Base-by-base conservation (phyloP, 2,888 invertebrate species). In the Gerosis bhagava region DNA sequence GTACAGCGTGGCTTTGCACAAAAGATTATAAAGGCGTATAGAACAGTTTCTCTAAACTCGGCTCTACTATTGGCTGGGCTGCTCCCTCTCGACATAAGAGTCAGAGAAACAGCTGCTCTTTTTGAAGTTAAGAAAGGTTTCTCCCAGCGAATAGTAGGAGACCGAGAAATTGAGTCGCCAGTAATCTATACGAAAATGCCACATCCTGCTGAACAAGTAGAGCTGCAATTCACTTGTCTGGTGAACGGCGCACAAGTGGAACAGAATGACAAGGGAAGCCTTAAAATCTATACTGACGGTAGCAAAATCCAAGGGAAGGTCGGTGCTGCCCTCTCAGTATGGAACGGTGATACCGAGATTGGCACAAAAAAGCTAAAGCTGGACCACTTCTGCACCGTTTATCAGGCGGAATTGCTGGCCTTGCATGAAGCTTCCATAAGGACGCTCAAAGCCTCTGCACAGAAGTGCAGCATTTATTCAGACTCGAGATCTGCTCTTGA, bases 271-370 rank as follows among this genome's bases (percentile, higher is more conserved):
- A n/a, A n/a, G n/a, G n/a, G n/a, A n/a, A n/a, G n/a, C n/a, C n/a
- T n/a, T 7, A 5, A 13, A 6, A 35, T 54, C 6, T 57, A 46
- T 7, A 57, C 53, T 0, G 54, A 57, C 26, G 53, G 54, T 7
- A 53, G 54, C 25, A 54, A 57, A 34, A 49, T 50, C 2, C 49
- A 43, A 1, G 47, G 51, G 49, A 21, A 46, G 13, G 28, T 28
- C 13, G n/a, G n/a, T n/a, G n/a, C n/a, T n/a, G n/a, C n/a, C n/a
- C n/a, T n/a, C n/a, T n/a, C n/a, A n/a, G n/a, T n/a, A n/a, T n/a
- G n/a, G n/a, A n/a, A n/a, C n/a, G n/a, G n/a, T n/a, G n/a, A n/a
- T n/a, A n/a, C n/a, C n/a, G n/a, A n/a, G n/a, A n/a, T n/a, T n/a
- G n/a, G n/a, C n/a, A n/a, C 13, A 15, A 15, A 13, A 15, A 16